Base-by-base conservation (phyloP, 2,113 vertebrate species). In the Hippocampus barbouri region DNA sequence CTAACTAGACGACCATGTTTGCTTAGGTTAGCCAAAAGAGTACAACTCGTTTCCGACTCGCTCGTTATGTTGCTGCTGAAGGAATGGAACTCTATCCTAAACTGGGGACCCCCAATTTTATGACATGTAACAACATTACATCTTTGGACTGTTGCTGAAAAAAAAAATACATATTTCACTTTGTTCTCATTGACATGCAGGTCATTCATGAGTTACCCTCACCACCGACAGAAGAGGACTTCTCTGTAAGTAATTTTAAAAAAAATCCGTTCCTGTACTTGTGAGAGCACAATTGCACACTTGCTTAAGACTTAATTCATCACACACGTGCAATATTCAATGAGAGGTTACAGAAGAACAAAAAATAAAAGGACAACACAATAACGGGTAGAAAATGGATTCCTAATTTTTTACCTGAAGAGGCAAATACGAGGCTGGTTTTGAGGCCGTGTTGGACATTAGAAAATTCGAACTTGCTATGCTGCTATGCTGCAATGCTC, bases 131-230 rank as follows among this genome's bases (percentile, higher is more conserved):
- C 12, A 56, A 25, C 9, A 30, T 5, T 43, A 16, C 25, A 16
- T 8, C 21, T 4, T 15, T 60, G 57, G 57, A 27, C 20, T n/a
- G 20, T n/a, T 21, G 7, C 15, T 54, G 3, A 8, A n/a, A 1
- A 53, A 45, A 45, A 45, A 1, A 25, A 25, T 5, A 11, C 43
- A 45, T 45, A 10, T 45, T 45, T 16, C 9, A 4, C 53, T 4
- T n/a, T 60, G 45, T 51, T 23, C 34, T 41, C 5, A 14, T 69
- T n/a, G 34, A 23, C 23, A 75, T 67, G 57, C 87, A 93, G 93
- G 85, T 93, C 18, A 92, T 93, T 70, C 90, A 90, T 21, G 92
- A 93, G 56, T 89, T 91, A 0, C 91, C 91, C 45, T 86, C 89
- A 65, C 87, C 90, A n/a, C 75, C 81, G 1, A 79, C 83, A 38